Evolutionary conservation across 2,797 vertebrate genomes (phyloP).

Genomic region (Pampus argenteus): DNA sequence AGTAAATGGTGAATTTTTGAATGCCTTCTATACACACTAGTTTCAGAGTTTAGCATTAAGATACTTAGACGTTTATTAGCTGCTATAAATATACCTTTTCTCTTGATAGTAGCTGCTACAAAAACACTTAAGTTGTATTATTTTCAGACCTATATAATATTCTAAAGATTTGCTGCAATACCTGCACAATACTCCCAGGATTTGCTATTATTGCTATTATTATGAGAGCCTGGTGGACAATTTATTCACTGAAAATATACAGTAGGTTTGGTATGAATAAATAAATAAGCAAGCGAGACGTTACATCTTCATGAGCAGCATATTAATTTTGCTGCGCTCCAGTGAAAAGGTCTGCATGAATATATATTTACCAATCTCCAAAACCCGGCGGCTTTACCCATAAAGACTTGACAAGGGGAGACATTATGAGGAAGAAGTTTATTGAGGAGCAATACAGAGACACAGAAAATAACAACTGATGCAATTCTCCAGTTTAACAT

Average conservation of each 20-base stretch:
- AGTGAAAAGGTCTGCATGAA: neutral
- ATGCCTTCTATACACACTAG: neutral
- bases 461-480: conserved; percentile 84
- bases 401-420: conserved; percentile 41
- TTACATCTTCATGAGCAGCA: neutral
- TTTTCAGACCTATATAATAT: neutral
- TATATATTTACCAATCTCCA: rapidly evolving
- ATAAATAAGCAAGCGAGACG: neutral
- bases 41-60: neutral
- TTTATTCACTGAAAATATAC: neutral
- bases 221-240: neutral
- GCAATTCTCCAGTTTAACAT: conserved; percentile 77
- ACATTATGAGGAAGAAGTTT: conserved; percentile 81
- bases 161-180: no score
- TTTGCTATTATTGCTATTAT: no score
- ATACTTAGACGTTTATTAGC: no score
- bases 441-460: conserved; percentile 85
- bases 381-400: neutral
- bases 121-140: neutral
- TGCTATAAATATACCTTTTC: no score
- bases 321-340: neutral
- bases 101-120: no score
- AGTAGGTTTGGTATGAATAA: neutral
- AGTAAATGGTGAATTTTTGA: neutral
- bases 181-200: no score